Base-by-base conservation (phyloP, 2,888 invertebrate genomes). In the Papilio elwesi region DNA sequence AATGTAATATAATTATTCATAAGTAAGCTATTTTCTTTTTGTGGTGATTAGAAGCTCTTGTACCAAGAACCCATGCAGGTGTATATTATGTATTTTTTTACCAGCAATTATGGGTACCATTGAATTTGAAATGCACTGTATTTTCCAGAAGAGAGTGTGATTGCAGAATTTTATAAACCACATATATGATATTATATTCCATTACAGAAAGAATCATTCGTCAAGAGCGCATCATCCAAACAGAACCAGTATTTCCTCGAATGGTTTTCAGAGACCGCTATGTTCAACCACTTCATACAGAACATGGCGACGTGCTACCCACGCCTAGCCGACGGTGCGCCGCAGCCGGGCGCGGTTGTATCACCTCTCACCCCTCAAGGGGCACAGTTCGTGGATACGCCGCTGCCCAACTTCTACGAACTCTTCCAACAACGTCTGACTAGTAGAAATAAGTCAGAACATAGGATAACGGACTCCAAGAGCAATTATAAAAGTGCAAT, bases 201-300 rank as follows among this genome's bases (percentile, higher is more conserved):
- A 47, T 95, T 94, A 78, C 94, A 97, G 96, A 96, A 96, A 90
- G 96, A 97, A 66, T 87, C 94, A 10, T 97, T 97, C 86, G 94
- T 97, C 49, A 95, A 95, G 79, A 94, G 93, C 76, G 94, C 95
- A 6, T 84, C 94, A 0, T 95, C 96, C 0, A 96, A 96, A 83
- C 95, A 95, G 65, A 94, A 96, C 52, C 95, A 96, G 77, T 95
- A 96, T 79, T 97, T 98, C 87, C 91, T 98, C 0, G 97, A 97
- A 78, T 98, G 97, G 97, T 98, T 98, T 88, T 95, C 96, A 0
- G 97, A 98, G 84, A 97, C 97, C 0, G 96, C 97, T 0, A 97
- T 98, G 97, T 98, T 98, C 87, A 95, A 96, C 75, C 95, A 96
- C 67, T 97, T 97, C 86, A 93, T 96, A 69, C 95, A 96, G 78